Conservation (phyloP, 2,113 vertebrate species). For the Lamprotornis superbus region DNA sequence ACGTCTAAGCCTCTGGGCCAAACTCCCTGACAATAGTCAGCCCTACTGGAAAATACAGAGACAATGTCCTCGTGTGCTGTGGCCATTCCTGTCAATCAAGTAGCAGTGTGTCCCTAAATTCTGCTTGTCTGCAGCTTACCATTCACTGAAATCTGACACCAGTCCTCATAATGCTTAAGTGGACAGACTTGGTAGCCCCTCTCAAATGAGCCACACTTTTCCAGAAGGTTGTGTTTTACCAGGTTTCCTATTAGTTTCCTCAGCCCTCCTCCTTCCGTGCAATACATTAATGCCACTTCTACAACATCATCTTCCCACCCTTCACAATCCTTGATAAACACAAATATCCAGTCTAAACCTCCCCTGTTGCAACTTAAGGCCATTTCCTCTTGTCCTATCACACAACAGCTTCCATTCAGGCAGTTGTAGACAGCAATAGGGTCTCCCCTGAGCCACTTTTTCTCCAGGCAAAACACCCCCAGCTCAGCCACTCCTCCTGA, state of each 20-base stretch:
- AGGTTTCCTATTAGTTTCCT: background rate
- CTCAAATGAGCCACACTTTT: background rate
- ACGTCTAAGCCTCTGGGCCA: background rate
- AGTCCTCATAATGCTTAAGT: background rate
- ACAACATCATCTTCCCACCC: background rate
- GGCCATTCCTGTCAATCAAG: background rate
- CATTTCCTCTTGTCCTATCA: background rate
- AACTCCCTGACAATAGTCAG: background rate
- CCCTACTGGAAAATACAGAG: background rate
- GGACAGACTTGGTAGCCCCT: background rate
- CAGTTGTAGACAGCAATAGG: too few relatives aligned
- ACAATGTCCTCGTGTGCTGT: accelerated
- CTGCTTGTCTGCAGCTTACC: background rate
- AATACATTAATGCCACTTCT: background rate
- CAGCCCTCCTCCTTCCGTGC: background rate
- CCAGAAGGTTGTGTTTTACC: background rate
- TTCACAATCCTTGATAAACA: background rate
- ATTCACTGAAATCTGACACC: background rate
- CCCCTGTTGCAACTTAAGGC: too few relatives aligned
- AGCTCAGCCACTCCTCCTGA: background rate
- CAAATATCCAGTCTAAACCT: background rate
- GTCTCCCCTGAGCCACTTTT: background rate
- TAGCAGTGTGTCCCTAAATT: background rate
- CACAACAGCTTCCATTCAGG: background rate
- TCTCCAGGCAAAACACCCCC: too few relatives aligned